These are phyloP conservation scores for Stenopsyche tienmushanensis DNA, from an alignment of 1,140 invertebrate genomes.

Conservation along the genomic window DNA sequence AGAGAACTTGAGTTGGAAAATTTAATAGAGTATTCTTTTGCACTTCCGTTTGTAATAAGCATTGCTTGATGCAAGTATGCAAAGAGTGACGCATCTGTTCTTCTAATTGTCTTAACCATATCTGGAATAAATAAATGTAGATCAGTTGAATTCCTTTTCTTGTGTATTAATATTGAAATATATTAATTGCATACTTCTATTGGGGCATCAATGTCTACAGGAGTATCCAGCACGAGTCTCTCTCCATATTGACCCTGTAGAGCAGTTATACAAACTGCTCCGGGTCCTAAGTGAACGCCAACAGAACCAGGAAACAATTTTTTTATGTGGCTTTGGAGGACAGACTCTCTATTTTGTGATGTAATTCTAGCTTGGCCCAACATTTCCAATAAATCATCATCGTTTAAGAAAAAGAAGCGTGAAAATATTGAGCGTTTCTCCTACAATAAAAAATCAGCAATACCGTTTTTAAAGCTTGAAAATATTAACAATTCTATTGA, in stretches of 20 bases:
- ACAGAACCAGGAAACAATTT: constrained; percentile 89
- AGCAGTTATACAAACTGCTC: constrained; percentile 49
- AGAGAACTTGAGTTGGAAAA: constrained; percentile 86
- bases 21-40: constrained; percentile 69
- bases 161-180: background rate
- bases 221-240: constrained; percentile 79
- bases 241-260: constrained; percentile 73
- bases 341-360: constrained; percentile 70
- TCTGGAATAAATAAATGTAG: constrained; percentile 52
- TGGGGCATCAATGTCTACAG: constrained; percentile 74
- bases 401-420: constrained; percentile 93
- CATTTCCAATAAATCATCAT: constrained; percentile 94
- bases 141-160: constrained; percentile 19
- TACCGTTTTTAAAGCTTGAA: background rate
- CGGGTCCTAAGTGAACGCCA: constrained; percentile 49
- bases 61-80: constrained; percentile 65
- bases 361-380: constrained; percentile 72
- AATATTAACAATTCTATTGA: too few relatives aligned
- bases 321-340: constrained; percentile 90
- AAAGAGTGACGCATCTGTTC: constrained; percentile 82
- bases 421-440: constrained; percentile 93
- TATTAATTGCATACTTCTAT: constrained; percentile 69
- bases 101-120: constrained; percentile 80
- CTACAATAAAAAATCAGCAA: constrained; percentile 55
- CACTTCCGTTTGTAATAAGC: constrained; percentile 58